Base-by-base conservation (phyloP, 2,888 invertebrate species). In the Caenorhabditis sp. region DNA sequence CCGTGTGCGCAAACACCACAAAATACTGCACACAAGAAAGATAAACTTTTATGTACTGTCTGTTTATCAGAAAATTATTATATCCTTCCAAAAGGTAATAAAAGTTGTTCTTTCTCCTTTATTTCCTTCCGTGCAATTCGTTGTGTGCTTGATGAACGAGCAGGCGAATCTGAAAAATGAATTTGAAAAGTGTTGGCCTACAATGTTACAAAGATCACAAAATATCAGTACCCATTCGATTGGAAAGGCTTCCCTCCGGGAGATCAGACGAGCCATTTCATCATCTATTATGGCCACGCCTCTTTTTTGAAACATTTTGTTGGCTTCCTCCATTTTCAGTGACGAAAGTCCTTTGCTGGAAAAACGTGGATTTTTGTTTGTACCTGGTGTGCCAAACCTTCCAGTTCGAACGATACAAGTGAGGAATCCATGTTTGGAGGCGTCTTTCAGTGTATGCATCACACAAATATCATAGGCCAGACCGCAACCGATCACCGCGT, bases 391-490 rank as follows among this genome's bases (percentile, higher is more conserved):
- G n/a, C n/a, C n/a, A 5, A 46, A 85, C 86, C 86, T 84, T 76
- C 85, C 86, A 53, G 83, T 84, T 22, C 70, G 56, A 1, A 87
- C 78, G 13, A 88, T 77, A 27, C 84, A 80, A 2, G 86, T 82
- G 52, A 84, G 61, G 58, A 86, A 88, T 35, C 83, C 83, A 32
- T 80, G 80, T 26, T 78, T 75, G 8, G 80, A 75, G 0, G 85
- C 78, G 37, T 82, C 83, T 48, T 80, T 79, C n/a, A 83, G 52
- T 1, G 85, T 85, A 58, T 82, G 78, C 53, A 80, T 89, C 11
- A 97, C 96, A 90, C 97, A 97, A 48, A 96, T 94, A 90, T 97
- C 97, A 88, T 95, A 95, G 0, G 97, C 97, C 75, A 97, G 91
- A 0, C 97, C 97, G 89, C 96, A 96, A 41, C 96, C 93, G 90